phyloP scores from a whole-genome alignment of 2,888 invertebrate genomes.

The Campopleginae sp. region DNA sequence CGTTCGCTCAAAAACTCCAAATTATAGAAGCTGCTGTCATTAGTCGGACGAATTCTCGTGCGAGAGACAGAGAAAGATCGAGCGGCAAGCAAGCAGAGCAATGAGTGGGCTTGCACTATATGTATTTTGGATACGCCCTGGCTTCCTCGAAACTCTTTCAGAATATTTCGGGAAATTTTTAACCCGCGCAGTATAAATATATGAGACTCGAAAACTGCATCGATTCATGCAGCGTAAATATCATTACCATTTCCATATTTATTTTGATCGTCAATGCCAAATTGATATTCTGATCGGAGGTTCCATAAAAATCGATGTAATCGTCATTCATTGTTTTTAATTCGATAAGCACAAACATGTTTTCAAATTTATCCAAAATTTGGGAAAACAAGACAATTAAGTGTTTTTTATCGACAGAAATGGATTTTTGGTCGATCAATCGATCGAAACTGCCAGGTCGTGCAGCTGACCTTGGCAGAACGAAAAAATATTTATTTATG shows the following conservation, averaged over 20 bases:
- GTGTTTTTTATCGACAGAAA: neutral
- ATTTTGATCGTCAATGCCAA: neutral
- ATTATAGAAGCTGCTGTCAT: slow-evolving; percentile 84
- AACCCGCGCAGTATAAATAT: slow-evolving; percentile 15
- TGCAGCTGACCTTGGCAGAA: neutral
- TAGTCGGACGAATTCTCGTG: slow-evolving; percentile 73
- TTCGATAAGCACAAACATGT: neutral
- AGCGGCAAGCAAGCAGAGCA: slow-evolving; percentile 38
- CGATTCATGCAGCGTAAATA: slow-evolving; percentile 25
- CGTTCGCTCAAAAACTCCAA: slow-evolving; percentile 83
- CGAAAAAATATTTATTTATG: no score
- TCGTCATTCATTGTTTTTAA: no score
- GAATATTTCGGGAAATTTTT: slow-evolving; percentile 73
- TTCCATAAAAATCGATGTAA: slow-evolving; percentile 12
- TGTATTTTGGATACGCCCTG: slow-evolving; percentile 60
- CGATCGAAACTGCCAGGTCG: neutral
- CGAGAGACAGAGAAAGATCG: slow-evolving; percentile 49
- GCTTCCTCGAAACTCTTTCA: slow-evolving; percentile 73
- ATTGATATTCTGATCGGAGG: neutral
- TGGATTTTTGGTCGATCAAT: neutral
- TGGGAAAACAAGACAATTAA: neutral
- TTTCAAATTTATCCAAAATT: neutral
- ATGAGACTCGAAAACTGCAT: slow-evolving; percentile 37
- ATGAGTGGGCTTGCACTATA: slow-evolving; percentile 61
- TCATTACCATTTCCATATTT: neutral